Evolutionary conservation across 2,113 vertebrate species (phyloP), one percentile per base, ranked within the genome.

Genomic region (Pterocles burchelli): DNA sequence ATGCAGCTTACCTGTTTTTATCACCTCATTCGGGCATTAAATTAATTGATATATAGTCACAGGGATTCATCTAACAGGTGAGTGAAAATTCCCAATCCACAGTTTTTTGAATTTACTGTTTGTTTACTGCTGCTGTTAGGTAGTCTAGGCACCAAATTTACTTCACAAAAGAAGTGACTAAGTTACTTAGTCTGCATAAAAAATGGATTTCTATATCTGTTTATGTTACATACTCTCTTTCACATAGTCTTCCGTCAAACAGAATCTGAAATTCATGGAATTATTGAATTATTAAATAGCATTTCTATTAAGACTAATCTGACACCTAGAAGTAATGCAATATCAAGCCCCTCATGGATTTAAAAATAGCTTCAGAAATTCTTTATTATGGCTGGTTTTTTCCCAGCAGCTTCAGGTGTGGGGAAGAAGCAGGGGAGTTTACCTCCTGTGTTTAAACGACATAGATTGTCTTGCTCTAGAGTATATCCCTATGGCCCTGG

Each of bases 261-360:
- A 81, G 76, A 94, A 89, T 84, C 61, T 63, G 68, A 95, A 86
- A 93, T 90, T 84, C 31, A 33, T 78, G n/a, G 76, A 43, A 76
- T 65, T 83, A 66, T 16, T 96, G 74, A 88, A 94, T 93, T 94
- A 95, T 94, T 95, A 91, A 94, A 73, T 79, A 94, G 54, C n/a
- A 75, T 4, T 70, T 85, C 51, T 85, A 28, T 79, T 89, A 85
- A 76, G 58, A 61, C 18, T 76, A 88, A 82, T 54, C n/a, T 93
- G 81, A 85, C 63, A 57, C 46, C 61, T 79, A 41, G 17, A 89
- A 82, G 19, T 18, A 88, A 66, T 75, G 52, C 5, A 76, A 46
- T 73, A 91, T 79, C n/a, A 79, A 89, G 7, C 16, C 13, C 7
- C 1, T 38, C 31, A 73, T 14, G n/a, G 17, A 73, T 55, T 77